A percentile compares a stretch with the other conserved stretches of the same genome.
phyloP scores from a whole-genome alignment of 1,140 invertebrate genomes.

The Rhagoletis zephyria region DNA sequence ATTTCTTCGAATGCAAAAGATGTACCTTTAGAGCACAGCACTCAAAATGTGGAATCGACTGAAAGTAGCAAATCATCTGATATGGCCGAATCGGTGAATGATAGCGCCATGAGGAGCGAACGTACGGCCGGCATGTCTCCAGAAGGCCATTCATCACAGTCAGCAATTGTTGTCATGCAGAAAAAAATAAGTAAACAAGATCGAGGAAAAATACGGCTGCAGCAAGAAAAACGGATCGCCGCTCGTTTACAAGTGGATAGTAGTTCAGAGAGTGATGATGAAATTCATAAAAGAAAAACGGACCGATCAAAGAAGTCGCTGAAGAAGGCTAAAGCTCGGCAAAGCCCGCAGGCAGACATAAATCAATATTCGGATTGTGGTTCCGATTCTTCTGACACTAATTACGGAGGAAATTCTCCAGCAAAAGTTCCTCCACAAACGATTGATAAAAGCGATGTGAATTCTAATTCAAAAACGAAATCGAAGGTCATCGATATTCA shows the following conservation, averaged over 20 bases:
- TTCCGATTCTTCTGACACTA: conserved; percentile 48
- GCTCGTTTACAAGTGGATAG: conserved; percentile 66
- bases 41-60: conserved; percentile 27
- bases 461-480: neutral
- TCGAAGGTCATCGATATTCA: neutral
- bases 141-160: conserved; percentile 21
- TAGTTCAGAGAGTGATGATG: conserved; percentile 70
- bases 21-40: neutral
- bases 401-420: neutral
- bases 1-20: neutral
- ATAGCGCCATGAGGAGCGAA: conserved; percentile 30
- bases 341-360: conserved; percentile 8
- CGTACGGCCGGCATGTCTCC: neutral
- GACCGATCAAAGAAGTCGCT: conserved; percentile 67
- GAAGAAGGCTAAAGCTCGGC: conserved; percentile 62
- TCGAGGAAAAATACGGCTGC: conserved; percentile 67
- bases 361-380: conserved; percentile 57
- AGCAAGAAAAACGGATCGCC: conserved; percentile 68
- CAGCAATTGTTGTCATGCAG: conserved; percentile 54
- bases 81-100: neutral
- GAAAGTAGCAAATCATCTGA: conserved; percentile 47
- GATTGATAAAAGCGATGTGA: neutral
- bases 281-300: conserved; percentile 65
- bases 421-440: neutral
- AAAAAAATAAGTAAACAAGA: conserved; percentile 69